phyloP scores from a whole-genome alignment of 2,797 vertebrate species.

The Onychomys arenicola region DNA sequence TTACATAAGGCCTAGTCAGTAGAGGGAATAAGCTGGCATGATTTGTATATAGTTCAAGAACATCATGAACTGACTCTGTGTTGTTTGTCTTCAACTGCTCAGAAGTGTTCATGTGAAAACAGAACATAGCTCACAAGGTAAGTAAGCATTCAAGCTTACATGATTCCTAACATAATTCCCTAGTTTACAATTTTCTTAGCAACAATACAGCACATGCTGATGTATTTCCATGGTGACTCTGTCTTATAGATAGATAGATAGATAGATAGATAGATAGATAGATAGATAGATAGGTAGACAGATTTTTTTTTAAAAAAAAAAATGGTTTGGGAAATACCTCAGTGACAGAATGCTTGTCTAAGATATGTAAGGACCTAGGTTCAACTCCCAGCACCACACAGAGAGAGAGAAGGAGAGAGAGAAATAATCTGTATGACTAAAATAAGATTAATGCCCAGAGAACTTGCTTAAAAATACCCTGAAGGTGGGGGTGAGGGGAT shows the following conservation, averaged over 20 bases:
- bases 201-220: not conserved
- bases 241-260: not conserved
- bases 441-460: not conserved
- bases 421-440: not conserved
- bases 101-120: not conserved
- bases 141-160: not conserved
- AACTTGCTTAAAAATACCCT: constrained; percentile 29
- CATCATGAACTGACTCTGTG: not conserved
- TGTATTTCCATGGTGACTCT: not conserved
- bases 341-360: not conserved
- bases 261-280: not conserved
- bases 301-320: too few relatives aligned
- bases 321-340: not conserved
- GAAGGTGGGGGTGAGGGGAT: not conserved
- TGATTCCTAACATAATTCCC: not conserved
- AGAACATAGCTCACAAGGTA: not conserved
- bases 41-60: not conserved
- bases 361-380: too few relatives aligned
- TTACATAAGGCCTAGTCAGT: not conserved
- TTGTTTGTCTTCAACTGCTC: not conserved
- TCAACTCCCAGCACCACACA: not conserved
- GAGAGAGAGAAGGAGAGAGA: not conserved
- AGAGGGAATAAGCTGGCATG: not conserved
- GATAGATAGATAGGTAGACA: too few relatives aligned
- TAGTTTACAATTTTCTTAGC: not conserved